Conservation (phyloP, 1,140 invertebrate genomes). For the Heliconius hermathena region DNA sequence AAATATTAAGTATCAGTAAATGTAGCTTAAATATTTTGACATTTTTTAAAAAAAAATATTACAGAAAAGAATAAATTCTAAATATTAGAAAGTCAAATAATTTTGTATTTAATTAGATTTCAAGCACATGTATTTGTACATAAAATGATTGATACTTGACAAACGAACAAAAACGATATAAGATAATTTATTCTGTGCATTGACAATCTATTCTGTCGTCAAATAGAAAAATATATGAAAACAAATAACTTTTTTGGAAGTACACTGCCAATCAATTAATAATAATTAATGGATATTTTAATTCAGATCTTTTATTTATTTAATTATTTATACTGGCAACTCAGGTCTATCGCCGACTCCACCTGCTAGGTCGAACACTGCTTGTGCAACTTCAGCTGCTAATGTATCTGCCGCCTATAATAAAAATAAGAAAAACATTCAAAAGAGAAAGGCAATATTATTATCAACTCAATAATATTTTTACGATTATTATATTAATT, state of each 20-base stretch:
- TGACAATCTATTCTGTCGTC: no score
- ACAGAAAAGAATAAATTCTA: no score
- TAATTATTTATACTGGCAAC: slow-evolving; percentile 58
- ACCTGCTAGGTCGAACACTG: slow-evolving; percentile 89
- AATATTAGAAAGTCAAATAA: no score
- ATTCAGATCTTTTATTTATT: slow-evolving; percentile 12
- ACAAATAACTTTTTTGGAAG: background rate
- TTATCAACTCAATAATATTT: no score
- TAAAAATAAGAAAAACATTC: slow-evolving; percentile 27
- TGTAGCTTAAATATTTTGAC: background rate
- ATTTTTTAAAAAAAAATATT: background rate
- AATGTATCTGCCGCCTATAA: slow-evolving; percentile 86
- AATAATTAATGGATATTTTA: slow-evolving; percentile 1
- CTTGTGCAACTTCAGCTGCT: slow-evolving; percentile 87
- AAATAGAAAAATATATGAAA: no score
- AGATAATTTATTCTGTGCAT: no score
- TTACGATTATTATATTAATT: no score
- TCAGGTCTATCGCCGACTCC: slow-evolving; percentile 85
- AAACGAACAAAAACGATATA: background rate
- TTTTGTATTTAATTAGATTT: no score
- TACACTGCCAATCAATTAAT: slow-evolving; percentile 23
- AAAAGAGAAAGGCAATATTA: no score
- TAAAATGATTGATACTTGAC: no score
- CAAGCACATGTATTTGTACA: no score
- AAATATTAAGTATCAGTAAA: background rate